Base-by-base conservation (phyloP, 2,797 vertebrate species). In the Myripristis murdjan region DNA sequence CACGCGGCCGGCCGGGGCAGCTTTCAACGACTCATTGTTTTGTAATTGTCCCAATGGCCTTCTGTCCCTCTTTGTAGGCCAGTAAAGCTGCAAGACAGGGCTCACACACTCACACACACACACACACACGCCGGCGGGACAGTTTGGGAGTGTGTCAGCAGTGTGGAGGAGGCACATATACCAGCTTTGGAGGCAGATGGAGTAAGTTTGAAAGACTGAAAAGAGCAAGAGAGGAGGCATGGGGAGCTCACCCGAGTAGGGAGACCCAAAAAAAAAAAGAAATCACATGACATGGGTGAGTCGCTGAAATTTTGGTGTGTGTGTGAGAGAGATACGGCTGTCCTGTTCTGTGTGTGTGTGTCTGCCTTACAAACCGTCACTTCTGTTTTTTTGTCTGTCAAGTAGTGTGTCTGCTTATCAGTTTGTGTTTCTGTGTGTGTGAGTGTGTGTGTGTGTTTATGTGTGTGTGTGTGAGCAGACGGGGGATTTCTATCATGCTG, bases 11-110 rank as follows among this genome's bases (percentile, higher is more conserved):
- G 16, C 53, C 0, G 5, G n/a, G 81, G 73, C 41, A 33, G 68
- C 77, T 91, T 86, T 87, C 80, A 92, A 39, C n/a, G 82, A 90
- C 91, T 81, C 75, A 82, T 91, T 90, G 89, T 93, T 93, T 93
- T 92, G 91, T 93, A 93, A 92, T 92, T 92, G 89, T 92, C 89
- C 88, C 85, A 56, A 67, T 85, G 87, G 89, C 90, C 85, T 87
- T 82, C 66, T 83, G 86, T 88, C 73, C 83, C 73, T 70, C 33
- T 23, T 51, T 64, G 64, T 74, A 73, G 23, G 26, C 58, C 58
- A 58, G 73, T 59, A 80, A 54, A 70, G 77, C 82, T 77, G 69
- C 18, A 20, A 75, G 64, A 68, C 78, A 18, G 83, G 70, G 26
- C 75, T 55, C 52, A 65, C 63, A 48, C 72, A 44, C 69, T 61